phyloP scores from a whole-genome alignment of 1,140 invertebrate genomes.

The Rhizoglyphus robini region DNA sequence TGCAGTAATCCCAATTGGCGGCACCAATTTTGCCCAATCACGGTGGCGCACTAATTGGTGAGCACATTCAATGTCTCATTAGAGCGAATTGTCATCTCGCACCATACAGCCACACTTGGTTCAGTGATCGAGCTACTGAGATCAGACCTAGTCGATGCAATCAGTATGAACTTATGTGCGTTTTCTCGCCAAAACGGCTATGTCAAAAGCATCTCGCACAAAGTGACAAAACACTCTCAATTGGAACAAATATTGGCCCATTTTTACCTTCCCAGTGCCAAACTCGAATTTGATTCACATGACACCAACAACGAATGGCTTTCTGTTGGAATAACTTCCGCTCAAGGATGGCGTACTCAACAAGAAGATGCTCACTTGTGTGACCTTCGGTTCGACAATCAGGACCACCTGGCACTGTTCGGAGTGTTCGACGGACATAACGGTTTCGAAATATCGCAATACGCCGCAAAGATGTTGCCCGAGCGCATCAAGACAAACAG shows the following conservation, averaged over 20 bases:
- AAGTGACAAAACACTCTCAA: background rate
- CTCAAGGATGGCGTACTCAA: conserved; percentile 83
- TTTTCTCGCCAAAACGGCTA: background rate
- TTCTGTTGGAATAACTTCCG: conserved; percentile 75
- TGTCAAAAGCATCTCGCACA: background rate
- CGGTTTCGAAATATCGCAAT: conserved; percentile 66
- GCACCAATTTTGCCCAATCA: background rate
- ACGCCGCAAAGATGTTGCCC: conserved; percentile 72
- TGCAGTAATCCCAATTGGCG: too few species aligned
- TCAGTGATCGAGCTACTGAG: too few species aligned
- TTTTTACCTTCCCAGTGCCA: conserved; percentile 34
- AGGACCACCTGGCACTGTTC: conserved; percentile 55
- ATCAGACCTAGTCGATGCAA: too few species aligned
- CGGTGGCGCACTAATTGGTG: background rate
- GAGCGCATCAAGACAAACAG: conserved; percentile 66
- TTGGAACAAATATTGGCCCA: background rate
- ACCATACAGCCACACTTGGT: too few species aligned
- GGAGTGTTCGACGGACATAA: conserved; percentile 97
- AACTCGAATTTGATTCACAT: conserved; percentile 66
- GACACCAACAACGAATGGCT: conserved; percentile 54
- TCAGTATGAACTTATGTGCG: background rate
- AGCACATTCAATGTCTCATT: too few species aligned
- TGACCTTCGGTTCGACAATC: conserved; percentile 62
- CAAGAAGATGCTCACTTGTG: conserved; percentile 87
- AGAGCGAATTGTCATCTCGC: too few species aligned